Evolutionary conservation across 2,888 invertebrate genomes (phyloP), one percentile per base, ranked within the genome.

Genomic region (Chrysolina americana): DNA sequence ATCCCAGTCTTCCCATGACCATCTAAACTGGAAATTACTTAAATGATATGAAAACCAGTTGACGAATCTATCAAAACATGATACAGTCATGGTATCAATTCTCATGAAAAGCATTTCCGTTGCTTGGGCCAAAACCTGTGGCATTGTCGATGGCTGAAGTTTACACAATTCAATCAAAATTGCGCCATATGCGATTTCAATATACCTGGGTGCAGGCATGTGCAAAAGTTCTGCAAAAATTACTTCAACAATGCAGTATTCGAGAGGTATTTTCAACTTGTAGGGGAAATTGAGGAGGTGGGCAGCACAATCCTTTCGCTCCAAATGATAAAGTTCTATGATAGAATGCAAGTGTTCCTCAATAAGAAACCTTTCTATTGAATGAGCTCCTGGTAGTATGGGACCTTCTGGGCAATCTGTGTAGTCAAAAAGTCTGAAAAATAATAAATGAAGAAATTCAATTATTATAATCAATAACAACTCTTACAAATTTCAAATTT

Each of bases 1-100:
- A 85, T 95, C 95, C 97, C 97, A 97, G 85, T 97, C 97, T 80
- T 97, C 96, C 99, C 99, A 99, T 2, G 97, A 97, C 99, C 99
- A 99, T 70, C 98, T 93, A 87, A 98, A 99, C 88, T 99, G 98
- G 88, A 99, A 99, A 89, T 99, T 99, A 87, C 98, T 98, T 88
- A 99, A 91, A 89, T 99, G 99, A 87, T 99, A 99, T 0, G 96
- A 93, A 88, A 99, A 99, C 99, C 99, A 99, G 87, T 93, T 94
- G 28, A 95, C 96, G 87, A 99, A 98, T 83, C 98, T 93, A 89
- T 99, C 99, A 88, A 99, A 96, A 86, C 98, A 97, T 1, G 96
- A 94, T 0, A 97, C 95, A 87, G 98, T 98, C 99, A 99, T 99
- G 0, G 95, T 94, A 86, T 99, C 98, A 85, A 99, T 95, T 78